Conservation (phyloP, 2,888 invertebrate species). For the Scotopteryx bipunctaria region DNA sequence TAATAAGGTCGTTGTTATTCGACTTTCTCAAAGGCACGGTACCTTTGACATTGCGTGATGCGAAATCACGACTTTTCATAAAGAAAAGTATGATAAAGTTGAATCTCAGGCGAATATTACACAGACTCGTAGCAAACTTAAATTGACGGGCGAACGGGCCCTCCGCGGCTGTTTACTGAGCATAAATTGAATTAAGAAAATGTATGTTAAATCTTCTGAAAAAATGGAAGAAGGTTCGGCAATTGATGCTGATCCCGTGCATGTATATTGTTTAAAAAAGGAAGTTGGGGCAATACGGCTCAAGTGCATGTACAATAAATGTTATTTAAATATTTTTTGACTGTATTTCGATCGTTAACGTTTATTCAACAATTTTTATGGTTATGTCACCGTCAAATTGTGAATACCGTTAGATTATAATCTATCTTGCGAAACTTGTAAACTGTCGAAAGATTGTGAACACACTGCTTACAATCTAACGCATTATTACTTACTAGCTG, state of each 20-base stretch:
- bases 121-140: conserved; percentile 32
- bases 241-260: neutral
- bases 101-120: conserved; percentile 22
- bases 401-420: too few relatives aligned
- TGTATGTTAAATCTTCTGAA: conserved; percentile 20
- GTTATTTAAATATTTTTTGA: too few relatives aligned
- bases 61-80: conserved; percentile 28
- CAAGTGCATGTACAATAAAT: too few relatives aligned
- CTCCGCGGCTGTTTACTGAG: conserved; percentile 22
- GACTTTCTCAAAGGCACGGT: conserved; percentile 26
- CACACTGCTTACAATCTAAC: too few relatives aligned
- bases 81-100: conserved; percentile 34
- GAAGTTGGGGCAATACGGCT: neutral
- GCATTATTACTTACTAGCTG: too few relatives aligned
- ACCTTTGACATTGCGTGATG: conserved; percentile 30
- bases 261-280: too few relatives aligned
- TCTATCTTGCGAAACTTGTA: too few relatives aligned
- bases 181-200: conserved; percentile 32
- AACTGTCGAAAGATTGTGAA: too few relatives aligned
- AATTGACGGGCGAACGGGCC: conserved; percentile 32
- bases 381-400: too few relatives aligned
- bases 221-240: conserved; percentile 2
- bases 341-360: too few relatives aligned
- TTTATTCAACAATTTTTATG: too few relatives aligned
- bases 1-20: conserved; percentile 11